Percentiles rank a stretch among this genome's conserved stretches.
phyloP scores from a whole-genome alignment of 2,888 invertebrate genomes.

The Zaprionus obscuricornis region DNA sequence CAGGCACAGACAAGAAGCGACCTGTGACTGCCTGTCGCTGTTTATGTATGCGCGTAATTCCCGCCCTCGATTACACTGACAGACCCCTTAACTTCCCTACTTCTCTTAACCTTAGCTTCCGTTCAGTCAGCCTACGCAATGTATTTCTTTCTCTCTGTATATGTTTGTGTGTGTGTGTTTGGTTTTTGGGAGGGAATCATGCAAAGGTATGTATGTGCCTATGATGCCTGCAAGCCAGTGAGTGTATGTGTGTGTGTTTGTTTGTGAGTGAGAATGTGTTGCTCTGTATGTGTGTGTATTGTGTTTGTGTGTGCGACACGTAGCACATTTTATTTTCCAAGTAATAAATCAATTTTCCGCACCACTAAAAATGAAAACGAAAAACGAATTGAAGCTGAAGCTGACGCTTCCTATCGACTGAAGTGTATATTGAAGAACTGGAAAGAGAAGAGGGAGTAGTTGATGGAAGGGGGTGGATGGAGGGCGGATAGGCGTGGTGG shows the following conservation, averaged over 20 bases:
- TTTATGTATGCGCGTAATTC: slow-evolving; percentile 75
- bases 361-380: slow-evolving; percentile 80
- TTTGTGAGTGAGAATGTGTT: too few relatives aligned
- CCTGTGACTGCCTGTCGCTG: slow-evolving; percentile 74
- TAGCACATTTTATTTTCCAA: slow-evolving; percentile 80
- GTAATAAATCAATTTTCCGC: slow-evolving; percentile 80
- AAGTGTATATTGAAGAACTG: slow-evolving; percentile 37
- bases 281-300: slow-evolving; percentile 31
- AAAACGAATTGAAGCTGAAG: slow-evolving; percentile 71
- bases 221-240: slow-evolving; percentile 26
- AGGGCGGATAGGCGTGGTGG: slow-evolving; percentile 12
- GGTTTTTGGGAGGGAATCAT: slow-evolving; percentile 12
- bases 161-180: slow-evolving; percentile 7
- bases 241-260: slow-evolving; percentile 11
- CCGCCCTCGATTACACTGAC: neutral
- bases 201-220: slow-evolving; percentile 54
- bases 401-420: slow-evolving; percentile 75
- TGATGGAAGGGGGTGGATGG: slow-evolving; percentile 1
- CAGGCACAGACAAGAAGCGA: slow-evolving; percentile 39
- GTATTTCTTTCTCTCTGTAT: too few relatives aligned
- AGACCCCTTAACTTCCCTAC: slow-evolving; percentile 19
- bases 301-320: slow-evolving; percentile 70
- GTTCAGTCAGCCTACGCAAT: slow-evolving; percentile 41
- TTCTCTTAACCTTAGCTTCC: neutral
- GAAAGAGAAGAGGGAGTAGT: slow-evolving; percentile 11